Percentiles rank a stretch among this genome's conserved stretches.
phyloP scores from a whole-genome alignment of 2,797 vertebrate genomes.

The Denticeps clupeoides region DNA sequence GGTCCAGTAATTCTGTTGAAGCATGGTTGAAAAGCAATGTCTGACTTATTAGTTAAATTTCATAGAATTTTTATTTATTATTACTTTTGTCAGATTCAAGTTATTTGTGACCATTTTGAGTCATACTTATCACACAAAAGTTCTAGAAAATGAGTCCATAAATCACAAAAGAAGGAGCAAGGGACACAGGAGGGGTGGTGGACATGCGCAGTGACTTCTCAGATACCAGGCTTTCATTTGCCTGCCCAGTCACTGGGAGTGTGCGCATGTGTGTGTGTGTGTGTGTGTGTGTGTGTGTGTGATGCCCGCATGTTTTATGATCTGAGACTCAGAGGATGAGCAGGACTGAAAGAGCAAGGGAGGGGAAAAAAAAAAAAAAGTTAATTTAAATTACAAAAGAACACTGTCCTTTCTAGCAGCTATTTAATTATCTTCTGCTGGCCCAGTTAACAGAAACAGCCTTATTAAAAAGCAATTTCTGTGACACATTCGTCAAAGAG shows the following conservation, averaged over 20 bases:
- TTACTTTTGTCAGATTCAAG: too few relatives aligned
- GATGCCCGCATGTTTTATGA: background rate
- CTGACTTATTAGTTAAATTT: too few relatives aligned
- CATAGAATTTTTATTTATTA: too few relatives aligned
- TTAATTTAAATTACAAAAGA: constrained; percentile 79
- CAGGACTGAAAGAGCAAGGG: constrained; percentile 33
- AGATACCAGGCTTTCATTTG: constrained; percentile 54
- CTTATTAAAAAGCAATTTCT: constrained; percentile 71
- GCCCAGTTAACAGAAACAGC: constrained; percentile 62
- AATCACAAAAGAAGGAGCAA: constrained; percentile 16
- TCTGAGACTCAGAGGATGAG: background rate
- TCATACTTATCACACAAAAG: constrained; percentile 2
- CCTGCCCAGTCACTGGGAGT: constrained; percentile 45
- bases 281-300: constrained; percentile 25
- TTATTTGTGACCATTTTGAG: too few relatives aligned
- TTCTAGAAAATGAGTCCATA: constrained; percentile 29
- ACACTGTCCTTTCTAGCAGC: constrained; percentile 62
- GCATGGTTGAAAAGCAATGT: too few relatives aligned
- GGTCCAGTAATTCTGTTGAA: too few relatives aligned
- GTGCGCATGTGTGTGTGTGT: background rate
- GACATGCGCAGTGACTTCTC: constrained; percentile 36
- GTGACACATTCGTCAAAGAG: constrained; percentile 62
- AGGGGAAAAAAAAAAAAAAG: constrained; percentile 42
- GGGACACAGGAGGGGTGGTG: background rate
- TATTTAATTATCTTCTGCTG: constrained; percentile 70